Evolutionary conservation across 2,888 invertebrate species (phyloP), one percentile per base, ranked within the genome.

Genomic region (Elaeidobius kamerunicus): DNA sequence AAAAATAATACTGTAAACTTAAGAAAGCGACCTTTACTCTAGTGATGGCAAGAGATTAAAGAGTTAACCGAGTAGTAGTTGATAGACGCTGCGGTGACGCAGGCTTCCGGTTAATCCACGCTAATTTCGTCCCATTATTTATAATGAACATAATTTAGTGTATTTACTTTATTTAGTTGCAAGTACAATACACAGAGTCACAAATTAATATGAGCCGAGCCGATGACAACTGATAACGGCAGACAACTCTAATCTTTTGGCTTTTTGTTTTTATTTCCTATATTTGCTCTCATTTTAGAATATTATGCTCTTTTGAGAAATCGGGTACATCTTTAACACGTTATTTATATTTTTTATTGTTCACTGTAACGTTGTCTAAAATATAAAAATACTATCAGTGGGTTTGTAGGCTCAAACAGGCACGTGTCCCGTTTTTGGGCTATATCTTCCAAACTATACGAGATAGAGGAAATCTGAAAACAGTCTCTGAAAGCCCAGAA

Each of bases 41-140:
- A 20, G 40, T 15, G 18, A 16, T 7, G 11, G 18, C 40, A 9
- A 17, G 9, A 15, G 32, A 7, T 11, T n/a, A n/a, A 11, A 32
- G 16, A 1, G 32, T 20, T 12, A 47, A 15, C 17, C 28, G 43
- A 50, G 43, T 51, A 44, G 28, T 51, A 20, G 36, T 44, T 20
- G 44, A 44, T 51, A 51, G 44, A 51, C 51, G 51, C 12, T n/a
- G n/a, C 18, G 28, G 23, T 51, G 51, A 51, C 51, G 51, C 17
- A 34, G 39, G 14, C 52, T 52, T 52, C 52, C 52, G 45, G 45
- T 52, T 52, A 52, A 52, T 52, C 52, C 46, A 42, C 38, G 5
- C 46, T 63, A 65, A 66, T 66, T 66, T 65, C 63, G 61, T 62
- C 61, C 63, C 60, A 65, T 67, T 67, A 63, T 65, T 66, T 65